Conservation (phyloP, 2,113 vertebrate species). For the Platycercus adscitus region DNA sequence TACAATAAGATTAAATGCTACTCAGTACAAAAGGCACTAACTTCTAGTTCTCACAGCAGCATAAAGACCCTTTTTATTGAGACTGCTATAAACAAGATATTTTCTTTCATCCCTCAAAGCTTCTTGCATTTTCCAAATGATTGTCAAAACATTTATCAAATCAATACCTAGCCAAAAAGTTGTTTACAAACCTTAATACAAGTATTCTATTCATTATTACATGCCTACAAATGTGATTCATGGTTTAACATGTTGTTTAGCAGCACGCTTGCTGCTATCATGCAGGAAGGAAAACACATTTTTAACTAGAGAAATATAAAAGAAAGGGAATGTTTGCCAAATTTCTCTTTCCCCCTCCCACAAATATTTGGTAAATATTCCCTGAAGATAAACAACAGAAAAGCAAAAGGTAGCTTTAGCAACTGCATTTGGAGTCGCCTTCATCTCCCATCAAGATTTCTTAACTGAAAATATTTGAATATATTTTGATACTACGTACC, state of each 20-base stretch:
- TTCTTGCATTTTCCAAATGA: background rate
- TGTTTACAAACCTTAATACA: slow-evolving; percentile 25
- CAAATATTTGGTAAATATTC: background rate
- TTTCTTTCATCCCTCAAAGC: slow-evolving; percentile 6
- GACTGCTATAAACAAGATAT: background rate
- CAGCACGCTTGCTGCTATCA: background rate
- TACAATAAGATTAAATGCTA: background rate
- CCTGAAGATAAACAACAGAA: background rate
- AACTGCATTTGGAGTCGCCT: background rate
- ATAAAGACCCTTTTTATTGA: slow-evolving; percentile 13
- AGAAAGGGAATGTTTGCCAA: background rate
- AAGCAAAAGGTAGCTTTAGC: background rate
- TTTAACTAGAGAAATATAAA: background rate
- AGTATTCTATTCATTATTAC: background rate
- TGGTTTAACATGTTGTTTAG: background rate
- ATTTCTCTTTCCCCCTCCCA: background rate
- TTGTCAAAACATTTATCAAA: background rate
- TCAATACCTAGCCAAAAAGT: background rate
- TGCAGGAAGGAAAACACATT: background rate
- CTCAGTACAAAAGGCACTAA: slow-evolving; percentile 2
- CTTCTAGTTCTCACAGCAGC: slow-evolving; percentile 4
- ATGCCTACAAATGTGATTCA: background rate
- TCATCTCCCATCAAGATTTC: background rate
- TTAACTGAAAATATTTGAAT: background rate
- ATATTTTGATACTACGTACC: background rate